Conservation (phyloP, 2,797 vertebrate species). For the Alosa sapidissima region DNA sequence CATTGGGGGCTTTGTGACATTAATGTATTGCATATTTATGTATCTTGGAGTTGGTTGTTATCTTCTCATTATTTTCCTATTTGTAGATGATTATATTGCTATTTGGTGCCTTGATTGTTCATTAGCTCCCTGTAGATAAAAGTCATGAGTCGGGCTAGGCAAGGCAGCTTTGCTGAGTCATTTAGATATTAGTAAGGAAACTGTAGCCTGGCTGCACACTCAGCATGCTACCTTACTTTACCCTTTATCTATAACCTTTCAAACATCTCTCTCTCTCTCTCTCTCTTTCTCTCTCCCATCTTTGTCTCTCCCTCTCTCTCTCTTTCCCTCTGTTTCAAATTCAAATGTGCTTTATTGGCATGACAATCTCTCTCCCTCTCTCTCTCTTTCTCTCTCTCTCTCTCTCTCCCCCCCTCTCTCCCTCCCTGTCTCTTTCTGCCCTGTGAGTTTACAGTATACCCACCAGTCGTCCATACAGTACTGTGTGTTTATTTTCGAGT, state of each 20-base stretch:
- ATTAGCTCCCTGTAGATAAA: not conserved
- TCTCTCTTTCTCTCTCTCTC: not conserved
- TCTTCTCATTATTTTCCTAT: not conserved
- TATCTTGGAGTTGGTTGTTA: not conserved
- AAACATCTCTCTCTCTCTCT: not conserved
- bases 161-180: constrained; percentile 1
- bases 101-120: not conserved
- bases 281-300: not conserved
- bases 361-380: not conserved
- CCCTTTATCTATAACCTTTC: not conserved
- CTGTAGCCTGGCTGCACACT: not conserved
- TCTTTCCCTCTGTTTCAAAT: no score
- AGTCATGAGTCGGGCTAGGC: not conserved
- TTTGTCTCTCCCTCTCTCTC: no score
- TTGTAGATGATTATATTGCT: constrained; percentile 13
- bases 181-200: not conserved
- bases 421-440: not conserved
- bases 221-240: not conserved
- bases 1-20: not conserved
- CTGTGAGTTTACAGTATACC: not conserved
- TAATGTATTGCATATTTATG: constrained; percentile 11
- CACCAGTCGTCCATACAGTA: constrained; percentile 19
- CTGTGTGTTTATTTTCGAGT: constrained; percentile 50
- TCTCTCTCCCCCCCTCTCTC: not conserved
- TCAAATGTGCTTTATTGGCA: no score